Conservation (phyloP, 1,140 invertebrate species). For the Helicoverpa zea region DNA sequence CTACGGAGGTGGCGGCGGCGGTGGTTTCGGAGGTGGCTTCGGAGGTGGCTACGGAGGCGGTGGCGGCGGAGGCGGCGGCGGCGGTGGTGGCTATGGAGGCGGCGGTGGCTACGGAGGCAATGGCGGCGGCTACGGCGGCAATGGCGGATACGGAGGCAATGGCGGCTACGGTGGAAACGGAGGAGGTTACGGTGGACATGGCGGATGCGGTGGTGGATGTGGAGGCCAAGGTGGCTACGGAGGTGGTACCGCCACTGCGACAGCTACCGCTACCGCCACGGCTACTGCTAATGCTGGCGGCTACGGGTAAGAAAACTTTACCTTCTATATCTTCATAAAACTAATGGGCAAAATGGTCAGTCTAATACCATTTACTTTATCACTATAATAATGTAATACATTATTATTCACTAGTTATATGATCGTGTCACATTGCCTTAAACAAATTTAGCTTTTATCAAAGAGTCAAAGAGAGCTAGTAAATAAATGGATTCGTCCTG, state of each 20-base stretch:
- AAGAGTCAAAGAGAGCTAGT: not conserved
- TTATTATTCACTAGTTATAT: no score
- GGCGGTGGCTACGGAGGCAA: conserved; percentile 45
- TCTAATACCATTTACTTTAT: no score
- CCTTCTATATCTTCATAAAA: no score
- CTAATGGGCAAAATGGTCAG: no score
- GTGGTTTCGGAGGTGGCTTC: conserved; percentile 24
- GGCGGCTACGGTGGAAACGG: conserved; percentile 44
- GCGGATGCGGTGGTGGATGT: conserved; percentile 52
- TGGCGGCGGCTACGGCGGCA: conserved; percentile 47
- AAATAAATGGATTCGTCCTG: conserved; percentile 16
- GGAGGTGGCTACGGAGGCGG: conserved; percentile 47
- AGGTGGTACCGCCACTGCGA: conserved; percentile 51
- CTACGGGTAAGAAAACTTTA: not conserved
- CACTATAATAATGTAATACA: no score
- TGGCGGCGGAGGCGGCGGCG: conserved; percentile 35
- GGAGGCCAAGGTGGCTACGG: conserved; percentile 52
- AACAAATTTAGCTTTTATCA: conserved; percentile 3
- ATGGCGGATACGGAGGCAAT: conserved; percentile 47
- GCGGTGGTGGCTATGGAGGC: conserved; percentile 37
- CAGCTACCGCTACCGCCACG: conserved; percentile 56
- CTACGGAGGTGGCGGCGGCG: conserved; percentile 34
- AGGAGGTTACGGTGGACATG: conserved; percentile 44
- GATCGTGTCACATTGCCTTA: no score
- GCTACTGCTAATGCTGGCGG: conserved; percentile 41